phyloP scores from a whole-genome alignment of 1,140 invertebrate genomes.

The Neoseiulus cucumeris region DNA sequence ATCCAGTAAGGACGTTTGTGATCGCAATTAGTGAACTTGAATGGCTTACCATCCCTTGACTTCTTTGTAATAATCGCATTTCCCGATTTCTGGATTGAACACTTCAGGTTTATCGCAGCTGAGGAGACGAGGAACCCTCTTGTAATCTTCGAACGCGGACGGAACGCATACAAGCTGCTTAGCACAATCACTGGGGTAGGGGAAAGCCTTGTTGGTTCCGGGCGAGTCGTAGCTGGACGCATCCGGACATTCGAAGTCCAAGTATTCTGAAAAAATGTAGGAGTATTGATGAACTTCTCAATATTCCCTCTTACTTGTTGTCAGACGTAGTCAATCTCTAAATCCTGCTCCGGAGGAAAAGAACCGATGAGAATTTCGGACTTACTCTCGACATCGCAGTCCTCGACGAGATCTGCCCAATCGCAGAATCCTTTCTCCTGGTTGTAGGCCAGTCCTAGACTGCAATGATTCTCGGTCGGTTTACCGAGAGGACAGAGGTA shows the following conservation, averaged over 20 bases:
- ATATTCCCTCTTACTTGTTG: no score
- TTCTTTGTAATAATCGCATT: neutral
- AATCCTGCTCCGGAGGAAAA: no score
- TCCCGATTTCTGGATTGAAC: neutral
- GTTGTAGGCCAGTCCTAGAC: neutral
- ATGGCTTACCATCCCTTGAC: neutral
- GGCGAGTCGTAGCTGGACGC: neutral
- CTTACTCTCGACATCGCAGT: neutral
- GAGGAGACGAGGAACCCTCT: neutral
- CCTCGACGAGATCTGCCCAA: neutral
- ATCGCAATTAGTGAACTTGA: neutral
- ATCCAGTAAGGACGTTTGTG: neutral
- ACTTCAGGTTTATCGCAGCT: neutral
- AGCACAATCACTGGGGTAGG: neutral
- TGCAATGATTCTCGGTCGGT: neutral
- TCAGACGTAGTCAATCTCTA: no score
- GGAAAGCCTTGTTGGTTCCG: neutral
- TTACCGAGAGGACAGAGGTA: neutral
- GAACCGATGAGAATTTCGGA: neutral
- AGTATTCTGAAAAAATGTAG: neutral
- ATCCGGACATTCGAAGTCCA: slow-evolving; percentile 5
- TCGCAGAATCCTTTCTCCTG: neutral
- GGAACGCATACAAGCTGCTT: neutral
- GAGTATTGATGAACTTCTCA: no score
- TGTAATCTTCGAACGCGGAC: neutral